Evolutionary conservation across 2,888 invertebrate species (phyloP), one percentile per base, ranked within the genome.

Genomic region (Lasioglossum leucozonium): DNA sequence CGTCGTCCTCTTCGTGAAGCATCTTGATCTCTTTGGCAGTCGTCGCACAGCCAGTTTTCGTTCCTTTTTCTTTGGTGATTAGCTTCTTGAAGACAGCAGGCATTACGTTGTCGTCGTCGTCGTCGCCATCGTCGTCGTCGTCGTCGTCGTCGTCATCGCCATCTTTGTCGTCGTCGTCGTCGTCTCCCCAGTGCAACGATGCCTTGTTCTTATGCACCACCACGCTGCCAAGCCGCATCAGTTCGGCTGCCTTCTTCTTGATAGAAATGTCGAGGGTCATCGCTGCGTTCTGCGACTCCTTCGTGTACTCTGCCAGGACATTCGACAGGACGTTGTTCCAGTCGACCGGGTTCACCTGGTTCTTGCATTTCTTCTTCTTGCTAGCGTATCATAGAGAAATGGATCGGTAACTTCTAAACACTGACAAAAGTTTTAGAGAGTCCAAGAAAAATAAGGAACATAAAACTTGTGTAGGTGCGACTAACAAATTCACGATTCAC

Each of bases 281-380:
- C 0, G 89, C 51, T 1, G 88, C 72, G 0, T 84, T 77, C 40
- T 89, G 81, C 16, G 88, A 87, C 72, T 94, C 88, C 6, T 85
- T 80, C 16, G 91, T 91, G 26, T 90, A 86, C 4, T 79, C 84
- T 5, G 89, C 81, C 72, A 94, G 77, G 0, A 91, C 88, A 37
- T 91, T 93, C 16, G 91, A 71, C n/a, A 94, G 44, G 13, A 92
- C 90, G 77, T 91, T 93, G 87, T 94, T 94, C 94, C 94, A 94
- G 44, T 94, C 94, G 0, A 92, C 85, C 5, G 92, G 83, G 82
- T 92, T 94, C 58, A 93, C 81, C 79, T 87, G 90, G 51, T 77
- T 90, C 74, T 92, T 93, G 87, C 94, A 94, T 42, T 93, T 93
- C 81, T 93, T 93, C 83, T 94, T 94, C 69, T 93, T 93, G 58